Evolutionary conservation across 2,113 vertebrate species (phyloP).

Genomic region (Lycocorax pyrrhopterus): DNA sequence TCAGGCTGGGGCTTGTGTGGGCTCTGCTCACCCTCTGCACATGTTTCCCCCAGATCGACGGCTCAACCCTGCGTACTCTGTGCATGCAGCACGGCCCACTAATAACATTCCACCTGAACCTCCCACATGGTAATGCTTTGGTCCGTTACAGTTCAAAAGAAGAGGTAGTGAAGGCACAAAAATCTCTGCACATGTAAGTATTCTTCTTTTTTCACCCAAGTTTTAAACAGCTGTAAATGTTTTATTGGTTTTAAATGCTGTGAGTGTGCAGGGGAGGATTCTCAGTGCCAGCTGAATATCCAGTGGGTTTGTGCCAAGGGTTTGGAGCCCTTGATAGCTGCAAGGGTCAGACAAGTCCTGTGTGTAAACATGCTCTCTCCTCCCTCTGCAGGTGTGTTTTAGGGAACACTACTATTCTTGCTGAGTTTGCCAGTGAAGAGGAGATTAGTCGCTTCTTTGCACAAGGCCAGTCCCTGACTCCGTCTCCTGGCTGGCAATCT

Average conservation of each 20-base stretch:
- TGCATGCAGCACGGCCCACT: constrained; percentile 99
- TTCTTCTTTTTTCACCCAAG: fast-evolving
- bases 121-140: constrained; percentile 95
- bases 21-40: not conserved
- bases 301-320: fast-evolving
- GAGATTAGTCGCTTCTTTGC: constrained; percentile 99
- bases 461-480: constrained; percentile 98
- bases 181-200: constrained; percentile 99
- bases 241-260: fast-evolving
- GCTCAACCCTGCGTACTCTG: constrained; percentile 98
- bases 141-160: constrained; percentile 99
- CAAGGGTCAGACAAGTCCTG: not conserved
- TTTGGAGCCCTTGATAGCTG: not conserved
- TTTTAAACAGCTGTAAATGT: not conserved
- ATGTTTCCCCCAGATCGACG: constrained; percentile 82
- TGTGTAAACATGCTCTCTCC: not conserved
- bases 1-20: fast-evolving
- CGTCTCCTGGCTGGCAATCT: constrained; percentile 92
- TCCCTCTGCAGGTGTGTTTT: constrained; percentile 89
- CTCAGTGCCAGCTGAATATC: not conserved
- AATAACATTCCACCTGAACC: constrained; percentile 99
- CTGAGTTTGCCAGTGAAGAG: constrained; percentile 99
- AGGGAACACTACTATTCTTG: constrained; percentile 99
- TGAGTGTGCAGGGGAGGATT: not conserved
- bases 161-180: constrained; percentile 98